Percentiles rank a stretch among this genome's conserved stretches.
phyloP scores from a whole-genome alignment of 1,140 invertebrate species.

The Drosophila paulistorum region DNA sequence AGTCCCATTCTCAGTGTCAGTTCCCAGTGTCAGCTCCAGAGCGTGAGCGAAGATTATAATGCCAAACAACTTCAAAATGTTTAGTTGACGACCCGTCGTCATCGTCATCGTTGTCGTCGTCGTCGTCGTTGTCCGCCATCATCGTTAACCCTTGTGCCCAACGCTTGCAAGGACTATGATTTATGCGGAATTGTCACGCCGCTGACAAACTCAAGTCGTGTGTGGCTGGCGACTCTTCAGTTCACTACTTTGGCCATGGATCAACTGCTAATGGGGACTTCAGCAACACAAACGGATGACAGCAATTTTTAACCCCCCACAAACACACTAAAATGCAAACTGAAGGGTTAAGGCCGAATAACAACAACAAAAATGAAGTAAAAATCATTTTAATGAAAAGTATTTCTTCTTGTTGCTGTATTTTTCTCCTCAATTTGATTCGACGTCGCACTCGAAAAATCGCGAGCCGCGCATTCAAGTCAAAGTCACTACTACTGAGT shows the following conservation, averaged over 20 bases:
- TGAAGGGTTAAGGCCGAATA: conserved; percentile 35
- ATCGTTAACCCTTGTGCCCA: conserved; percentile 40
- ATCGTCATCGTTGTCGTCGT: conserved; percentile 21
- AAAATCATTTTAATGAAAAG: conserved; percentile 51
- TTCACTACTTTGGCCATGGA: conserved; percentile 12
- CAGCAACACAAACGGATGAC: conserved; percentile 18
- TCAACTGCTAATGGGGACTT: conserved; percentile 47
- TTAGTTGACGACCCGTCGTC: conserved; percentile 47
- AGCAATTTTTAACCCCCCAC: background rate
- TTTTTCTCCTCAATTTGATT: conserved; percentile 48
- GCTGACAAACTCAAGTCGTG: conserved; percentile 48
- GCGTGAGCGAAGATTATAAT: conserved; percentile 60
- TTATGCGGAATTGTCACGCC: conserved; percentile 54
- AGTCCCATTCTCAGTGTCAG: conserved; percentile 22
- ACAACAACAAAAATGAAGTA: conserved; percentile 7
- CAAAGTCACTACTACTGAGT: conserved; percentile 55
- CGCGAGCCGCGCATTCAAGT: conserved; percentile 54
- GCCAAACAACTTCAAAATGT: conserved; percentile 54
- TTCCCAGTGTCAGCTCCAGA: conserved; percentile 28
- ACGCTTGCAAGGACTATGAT: conserved; percentile 40
- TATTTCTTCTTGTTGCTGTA: background rate
- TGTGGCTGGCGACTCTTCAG: conserved; percentile 40
- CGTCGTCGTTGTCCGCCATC: background rate
- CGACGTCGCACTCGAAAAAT: conserved; percentile 72
- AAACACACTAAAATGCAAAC: background rate